These are phyloP conservation scores for Ophthalmolycus amberensis DNA, from an alignment of 2,113 vertebrate species.

Conservation along the genomic window DNA sequence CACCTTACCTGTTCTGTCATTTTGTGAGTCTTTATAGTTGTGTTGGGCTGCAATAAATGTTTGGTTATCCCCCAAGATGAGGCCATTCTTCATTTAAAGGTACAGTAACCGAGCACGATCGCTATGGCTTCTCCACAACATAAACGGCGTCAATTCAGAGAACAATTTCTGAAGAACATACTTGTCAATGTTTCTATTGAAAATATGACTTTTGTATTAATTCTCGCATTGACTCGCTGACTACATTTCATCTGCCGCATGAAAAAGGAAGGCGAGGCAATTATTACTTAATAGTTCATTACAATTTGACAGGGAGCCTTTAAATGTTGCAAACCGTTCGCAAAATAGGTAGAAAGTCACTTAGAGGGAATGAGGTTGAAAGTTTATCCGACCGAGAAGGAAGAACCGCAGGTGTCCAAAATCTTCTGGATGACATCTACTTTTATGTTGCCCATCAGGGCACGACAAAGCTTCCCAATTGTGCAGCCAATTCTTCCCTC, in stretches of 20 bases:
- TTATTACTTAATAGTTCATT: neutral
- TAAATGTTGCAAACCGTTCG: neutral
- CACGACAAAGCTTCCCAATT: constrained; percentile 87
- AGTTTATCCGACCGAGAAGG: neutral
- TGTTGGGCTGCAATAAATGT: constrained; percentile 28
- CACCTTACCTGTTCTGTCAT: neutral
- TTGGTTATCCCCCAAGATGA: neutral
- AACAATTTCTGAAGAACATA: neutral
- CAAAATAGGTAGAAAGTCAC: neutral
- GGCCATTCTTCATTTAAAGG: constrained; percentile 18
- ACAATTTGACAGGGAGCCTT: neutral
- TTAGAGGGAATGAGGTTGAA: neutral
- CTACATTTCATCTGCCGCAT: neutral
- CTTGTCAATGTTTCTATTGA: neutral
- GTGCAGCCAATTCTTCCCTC: constrained; percentile 89
- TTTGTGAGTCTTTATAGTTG: constrained; percentile 11
- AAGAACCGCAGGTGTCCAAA: constrained; percentile 55
- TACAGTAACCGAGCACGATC: neutral
- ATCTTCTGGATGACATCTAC: constrained; percentile 82
- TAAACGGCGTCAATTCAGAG: no score
- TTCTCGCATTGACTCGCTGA: neutral
- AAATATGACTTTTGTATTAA: neutral
- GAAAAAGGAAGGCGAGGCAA: neutral
- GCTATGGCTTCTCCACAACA: neutral
- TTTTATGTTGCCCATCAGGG: constrained; percentile 81